Conservation (phyloP, 2,888 invertebrate species). For the Sphaerophoria rueppellii region DNA sequence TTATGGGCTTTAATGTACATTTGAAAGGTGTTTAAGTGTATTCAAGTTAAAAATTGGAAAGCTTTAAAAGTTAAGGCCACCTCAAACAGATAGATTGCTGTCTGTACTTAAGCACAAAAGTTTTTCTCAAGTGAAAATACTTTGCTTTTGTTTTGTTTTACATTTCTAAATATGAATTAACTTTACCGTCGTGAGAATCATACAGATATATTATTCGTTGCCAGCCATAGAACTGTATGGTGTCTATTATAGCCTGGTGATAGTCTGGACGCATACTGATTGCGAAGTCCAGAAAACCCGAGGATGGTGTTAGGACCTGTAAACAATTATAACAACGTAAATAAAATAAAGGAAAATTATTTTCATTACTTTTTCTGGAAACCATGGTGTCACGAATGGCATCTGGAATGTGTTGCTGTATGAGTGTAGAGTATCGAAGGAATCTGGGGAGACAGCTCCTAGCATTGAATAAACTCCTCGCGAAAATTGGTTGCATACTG, state of each 20-base stretch:
- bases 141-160: too few species aligned
- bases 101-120: too few species aligned
- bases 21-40: not conserved
- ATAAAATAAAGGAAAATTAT: not conserved
- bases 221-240: slow-evolving; percentile 95
- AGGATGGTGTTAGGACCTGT: slow-evolving; percentile 92
- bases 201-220: slow-evolving; percentile 90
- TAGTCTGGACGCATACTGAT: slow-evolving; percentile 98
- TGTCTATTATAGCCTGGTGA: slow-evolving; percentile 96
- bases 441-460: slow-evolving; percentile 95
- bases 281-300: slow-evolving; percentile 94
- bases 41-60: too few species aligned
- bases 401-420: slow-evolving; percentile 97
- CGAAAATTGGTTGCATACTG: slow-evolving; percentile 95
- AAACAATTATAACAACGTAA: slow-evolving; percentile 51
- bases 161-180: not conserved
- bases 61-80: too few species aligned
- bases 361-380: slow-evolving; percentile 91
- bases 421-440: slow-evolving; percentile 96
- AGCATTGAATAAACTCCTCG: slow-evolving; percentile 95
- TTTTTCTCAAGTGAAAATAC: too few species aligned
- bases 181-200: slow-evolving; percentile 90
- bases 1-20: not conserved
- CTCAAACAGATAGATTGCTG: too few species aligned
- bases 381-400: slow-evolving; percentile 97